Evolutionary conservation across 2,888 invertebrate species (phyloP), one percentile per base, ranked within the genome.

Genomic region (Halictus quadricinctus): DNA sequence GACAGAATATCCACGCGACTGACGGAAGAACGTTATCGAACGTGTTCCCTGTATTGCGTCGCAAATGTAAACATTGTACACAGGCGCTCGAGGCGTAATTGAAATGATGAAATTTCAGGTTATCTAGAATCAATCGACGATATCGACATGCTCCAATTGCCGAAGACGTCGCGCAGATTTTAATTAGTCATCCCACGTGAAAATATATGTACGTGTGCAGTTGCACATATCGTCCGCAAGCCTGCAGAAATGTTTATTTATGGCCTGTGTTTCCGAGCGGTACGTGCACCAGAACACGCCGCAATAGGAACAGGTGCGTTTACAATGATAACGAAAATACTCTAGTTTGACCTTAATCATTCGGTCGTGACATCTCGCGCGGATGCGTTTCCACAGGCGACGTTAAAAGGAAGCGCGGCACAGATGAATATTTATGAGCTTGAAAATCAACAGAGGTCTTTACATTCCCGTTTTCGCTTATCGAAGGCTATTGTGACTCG

Each of bases 71-170:
- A 41, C 78, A 79, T 50, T 29, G 43, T 10, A 69, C 18, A 73
- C 41, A 73, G 66, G n/a, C n/a, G 60, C 12, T 60, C 5, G 46
- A 79, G 54, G 72, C 46, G 43, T 64, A 72, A 77, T 12, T 12
- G 36, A 36, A 41, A 15, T 50, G 66, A 72, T 21, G 50, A 89
- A 83, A 79, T 87, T 83, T 46, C 41, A 58, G 73, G 76, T 80
- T 75, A 72, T 81, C 66, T n/a, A 43, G 29, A 74, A 72, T 43
- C 15, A 78, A 60, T 58, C 12, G n/a, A 7, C 4, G 13, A 48
- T 36, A 48, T 48, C 46, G 76, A 79, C 21, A 75, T 41, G 66
- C 41, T 82, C 64, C 21, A 76, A 66, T 84, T 79, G 72, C 21
- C 54, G 29, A 25, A 46, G 36, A 76, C 21, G 36, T 29, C 18